Evolutionary conservation across 2,888 invertebrate genomes (phyloP).

Genomic region (Amphipoea oculea): DNA sequence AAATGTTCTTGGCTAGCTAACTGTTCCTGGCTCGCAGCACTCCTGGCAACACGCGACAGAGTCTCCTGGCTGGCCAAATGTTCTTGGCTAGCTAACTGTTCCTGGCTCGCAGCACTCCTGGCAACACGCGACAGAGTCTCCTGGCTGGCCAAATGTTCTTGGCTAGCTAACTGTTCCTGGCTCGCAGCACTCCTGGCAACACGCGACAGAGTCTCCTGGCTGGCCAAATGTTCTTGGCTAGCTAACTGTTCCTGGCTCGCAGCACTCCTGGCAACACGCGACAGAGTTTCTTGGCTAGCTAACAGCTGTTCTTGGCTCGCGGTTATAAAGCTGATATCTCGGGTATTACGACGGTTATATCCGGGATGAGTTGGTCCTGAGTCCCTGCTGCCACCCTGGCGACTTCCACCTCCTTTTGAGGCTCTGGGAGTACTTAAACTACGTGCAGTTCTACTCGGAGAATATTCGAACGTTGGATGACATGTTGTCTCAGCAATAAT

Average conservation of each 20-base stretch:
- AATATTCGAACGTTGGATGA: constrained; percentile 16
- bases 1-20: background rate
- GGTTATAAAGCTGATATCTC: constrained; percentile 13
- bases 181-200: constrained; percentile 2
- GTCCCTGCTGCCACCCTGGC: background rate
- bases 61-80: background rate
- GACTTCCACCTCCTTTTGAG: background rate
- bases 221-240: constrained; percentile 1
- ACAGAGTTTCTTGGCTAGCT: background rate
- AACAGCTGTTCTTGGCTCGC: constrained; percentile 2
- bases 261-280: constrained; percentile 1
- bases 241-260: background rate
- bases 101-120: background rate
- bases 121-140: background rate
- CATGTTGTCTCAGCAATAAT: constrained; percentile 22
- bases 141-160: constrained; percentile 5
- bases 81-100: background rate
- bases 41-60: background rate
- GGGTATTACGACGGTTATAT: constrained; percentile 9
- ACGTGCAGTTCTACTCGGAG: background rate
- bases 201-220: background rate
- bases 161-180: constrained; percentile 2
- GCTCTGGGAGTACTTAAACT: constrained; percentile 3
- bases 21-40: background rate
- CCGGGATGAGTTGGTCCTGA: background rate